These are phyloP conservation scores for Drosophila kanapiae DNA, from an alignment of 1,140 invertebrate species.

Conservation along the genomic window DNA sequence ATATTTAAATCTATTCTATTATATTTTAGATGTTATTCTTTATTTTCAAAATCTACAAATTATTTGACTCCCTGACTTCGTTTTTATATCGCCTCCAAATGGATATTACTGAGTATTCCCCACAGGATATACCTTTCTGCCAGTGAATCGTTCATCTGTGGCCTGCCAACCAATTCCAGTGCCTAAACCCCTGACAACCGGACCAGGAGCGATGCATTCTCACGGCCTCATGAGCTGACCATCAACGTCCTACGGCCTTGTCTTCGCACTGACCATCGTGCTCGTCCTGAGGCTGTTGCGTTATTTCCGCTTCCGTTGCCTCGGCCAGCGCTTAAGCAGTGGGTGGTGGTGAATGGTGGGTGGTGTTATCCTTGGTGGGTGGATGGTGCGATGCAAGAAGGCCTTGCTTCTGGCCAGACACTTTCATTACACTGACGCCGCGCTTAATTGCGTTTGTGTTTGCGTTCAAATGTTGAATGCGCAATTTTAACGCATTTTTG, in stretches of 20 bases:
- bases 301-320: constrained; percentile 77
- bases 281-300: constrained; percentile 57
- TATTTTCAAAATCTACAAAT: neutral
- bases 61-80: neutral
- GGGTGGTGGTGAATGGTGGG: constrained; percentile 14
- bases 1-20: no score
- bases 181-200: constrained; percentile 17
- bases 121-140: neutral
- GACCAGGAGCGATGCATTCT: constrained; percentile 46
- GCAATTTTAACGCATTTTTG: constrained; percentile 78
- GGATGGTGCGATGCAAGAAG: constrained; percentile 21
- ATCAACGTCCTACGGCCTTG: constrained; percentile 43
- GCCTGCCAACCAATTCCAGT: constrained; percentile 1
- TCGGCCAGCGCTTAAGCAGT: constrained; percentile 52
- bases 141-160: no score
- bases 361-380: constrained; percentile 5
- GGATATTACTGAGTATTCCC: no score
- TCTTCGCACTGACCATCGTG: constrained; percentile 23
- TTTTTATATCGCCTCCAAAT: neutral
- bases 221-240: constrained; percentile 59
- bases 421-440: constrained; percentile 72
- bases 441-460: constrained; percentile 82
- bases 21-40: no score
- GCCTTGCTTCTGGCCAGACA: constrained; percentile 21
- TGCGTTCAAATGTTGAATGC: constrained; percentile 69